Conservation (phyloP, 1,140 invertebrate species). For the Venustaconcha ellipsiformis region DNA sequence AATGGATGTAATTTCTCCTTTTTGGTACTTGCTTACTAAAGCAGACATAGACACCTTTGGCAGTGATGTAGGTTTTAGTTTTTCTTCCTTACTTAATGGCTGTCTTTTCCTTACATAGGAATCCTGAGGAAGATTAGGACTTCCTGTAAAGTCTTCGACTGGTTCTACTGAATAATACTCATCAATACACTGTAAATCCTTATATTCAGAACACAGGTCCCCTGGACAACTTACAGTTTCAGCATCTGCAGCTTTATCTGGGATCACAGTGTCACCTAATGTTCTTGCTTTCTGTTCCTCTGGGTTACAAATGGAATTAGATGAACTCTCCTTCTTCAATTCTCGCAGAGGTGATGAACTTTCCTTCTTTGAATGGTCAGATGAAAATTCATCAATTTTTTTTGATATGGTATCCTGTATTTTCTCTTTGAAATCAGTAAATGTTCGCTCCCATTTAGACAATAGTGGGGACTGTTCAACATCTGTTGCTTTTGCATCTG, state of each 20-base stretch:
- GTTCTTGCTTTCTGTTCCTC: no score
- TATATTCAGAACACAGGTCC: no score
- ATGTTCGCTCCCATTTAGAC: slow-evolving; percentile 3
- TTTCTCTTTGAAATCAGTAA: slow-evolving; percentile 41
- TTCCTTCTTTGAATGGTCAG: slow-evolving; percentile 31
- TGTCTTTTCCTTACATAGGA: no score
- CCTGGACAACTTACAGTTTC: slow-evolving; percentile 4
- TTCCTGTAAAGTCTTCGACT: slow-evolving; percentile 42
- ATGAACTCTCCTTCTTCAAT: no score
- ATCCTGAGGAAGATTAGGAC: no score
- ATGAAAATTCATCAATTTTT: slow-evolving; percentile 56
- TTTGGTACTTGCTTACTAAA: slow-evolving; percentile 26
- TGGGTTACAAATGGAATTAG: no score
- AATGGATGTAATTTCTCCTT: slow-evolving; percentile 21
- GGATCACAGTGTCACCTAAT: not conserved
- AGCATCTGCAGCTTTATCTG: slow-evolving; percentile 13
- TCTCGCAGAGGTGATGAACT: not conserved
- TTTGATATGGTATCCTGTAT: slow-evolving; percentile 48
- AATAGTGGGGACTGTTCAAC: slow-evolving; percentile 12
- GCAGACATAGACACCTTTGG: slow-evolving; percentile 12
- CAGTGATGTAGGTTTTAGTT: not conserved
- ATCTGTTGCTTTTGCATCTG: not conserved
- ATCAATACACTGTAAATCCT: slow-evolving; percentile 19
- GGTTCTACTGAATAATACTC: slow-evolving; percentile 34
- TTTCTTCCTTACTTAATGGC: no score